Evolutionary conservation across 2,113 vertebrate species (phyloP).

Genomic region (Urocitellus parryii): DNA sequence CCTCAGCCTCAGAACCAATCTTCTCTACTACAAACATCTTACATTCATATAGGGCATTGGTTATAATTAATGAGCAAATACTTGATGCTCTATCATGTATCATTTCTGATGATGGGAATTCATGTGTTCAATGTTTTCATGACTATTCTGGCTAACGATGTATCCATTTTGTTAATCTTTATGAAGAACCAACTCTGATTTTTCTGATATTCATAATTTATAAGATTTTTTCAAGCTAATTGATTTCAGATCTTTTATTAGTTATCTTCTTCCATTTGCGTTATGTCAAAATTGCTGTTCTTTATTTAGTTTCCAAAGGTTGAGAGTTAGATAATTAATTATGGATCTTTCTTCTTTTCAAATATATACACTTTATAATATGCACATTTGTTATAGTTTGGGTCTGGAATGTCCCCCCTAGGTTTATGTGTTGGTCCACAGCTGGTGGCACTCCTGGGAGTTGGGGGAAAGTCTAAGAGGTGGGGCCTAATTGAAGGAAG

Average conservation of each 20-base stretch:
- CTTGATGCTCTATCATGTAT: background rate
- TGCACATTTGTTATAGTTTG: background rate
- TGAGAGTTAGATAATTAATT: background rate
- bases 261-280: background rate
- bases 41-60: background rate
- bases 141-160: accelerated
- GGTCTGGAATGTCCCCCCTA: background rate
- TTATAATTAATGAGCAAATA: background rate
- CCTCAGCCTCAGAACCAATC: background rate
- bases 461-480: background rate
- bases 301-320: background rate
- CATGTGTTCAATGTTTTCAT: background rate
- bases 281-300: background rate
- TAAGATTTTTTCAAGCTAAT: background rate
- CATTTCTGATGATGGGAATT: background rate
- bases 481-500: background rate
- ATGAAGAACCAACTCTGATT: background rate
- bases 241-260: background rate
- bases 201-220: background rate
- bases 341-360: background rate
- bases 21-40: background rate
- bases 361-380: background rate
- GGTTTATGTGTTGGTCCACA: background rate
- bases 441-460: background rate
- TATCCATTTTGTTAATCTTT: background rate